Base-by-base conservation (phyloP, 1,140 invertebrate genomes). In the Euwallacea similis region DNA sequence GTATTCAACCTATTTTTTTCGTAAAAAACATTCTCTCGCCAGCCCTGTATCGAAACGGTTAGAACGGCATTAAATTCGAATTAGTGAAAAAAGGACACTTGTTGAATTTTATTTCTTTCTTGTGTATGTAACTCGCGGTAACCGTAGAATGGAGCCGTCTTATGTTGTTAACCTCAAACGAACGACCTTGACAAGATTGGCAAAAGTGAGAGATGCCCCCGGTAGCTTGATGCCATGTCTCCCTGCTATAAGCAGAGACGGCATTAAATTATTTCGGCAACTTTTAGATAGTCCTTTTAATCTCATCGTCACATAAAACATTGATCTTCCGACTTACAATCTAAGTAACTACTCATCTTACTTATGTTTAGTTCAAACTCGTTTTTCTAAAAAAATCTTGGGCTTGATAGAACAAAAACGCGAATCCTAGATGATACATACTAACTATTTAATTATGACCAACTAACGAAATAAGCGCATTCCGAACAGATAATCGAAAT, bases 101-200 rank as follows among this genome's bases (percentile, higher is more conserved):
- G 13, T 56, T 66, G 56, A 55, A 66, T 68, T 46, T 64, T 66
- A 66, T 55, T 42, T 66, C 42, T 66, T 55, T n/a, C 9, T 63
- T 16, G 42, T 46, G 42, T n/a, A 61, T 61, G n/a, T 58, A 10
- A 10, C 15, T 61, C 33, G 15, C 43, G 56, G 58, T 68, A 43
- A 61, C 66, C 66, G 66, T 47, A 67, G 58, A 33, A 33, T 33
- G 21, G 43, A 63, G 50, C 55, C 68, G 56, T 62, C 61, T 33
- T 61, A 54, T 63, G 73, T 72, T 72, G 62, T 74, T 74, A 71
- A 74, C 73, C 73, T 74, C 65, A 70, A 74, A 71, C 64, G 65
- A 59, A 42, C 73, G 66, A 72, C 73, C 69, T 72, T 74, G 62
- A 74, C 69, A 72, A 72, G 69, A 65, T 74, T 74, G 66, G 64